Conservation (phyloP, 2,113 vertebrate genomes). For the Thryonomys swinderianus region DNA sequence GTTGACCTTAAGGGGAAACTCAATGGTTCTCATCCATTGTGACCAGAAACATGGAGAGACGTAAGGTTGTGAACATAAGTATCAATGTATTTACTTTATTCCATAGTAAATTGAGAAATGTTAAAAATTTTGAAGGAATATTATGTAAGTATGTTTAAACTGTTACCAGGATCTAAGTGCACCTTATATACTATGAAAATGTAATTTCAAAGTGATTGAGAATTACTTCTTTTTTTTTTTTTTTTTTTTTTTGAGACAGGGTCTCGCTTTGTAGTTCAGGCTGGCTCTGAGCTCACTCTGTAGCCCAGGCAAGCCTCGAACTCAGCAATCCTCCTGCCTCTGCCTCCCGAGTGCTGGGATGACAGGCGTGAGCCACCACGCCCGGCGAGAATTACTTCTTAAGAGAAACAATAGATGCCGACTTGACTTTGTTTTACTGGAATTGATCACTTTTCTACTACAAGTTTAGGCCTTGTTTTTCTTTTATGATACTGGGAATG, state of each 20-base stretch:
- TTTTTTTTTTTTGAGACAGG: no score
- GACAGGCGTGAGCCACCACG: no score
- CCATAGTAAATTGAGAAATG: background rate
- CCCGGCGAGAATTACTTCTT: conserved; percentile 42
- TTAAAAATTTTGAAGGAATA: conserved; percentile 50
- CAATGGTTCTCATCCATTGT: background rate
- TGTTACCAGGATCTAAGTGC: background rate
- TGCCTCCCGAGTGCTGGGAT: no score
- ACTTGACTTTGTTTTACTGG: background rate
- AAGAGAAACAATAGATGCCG: background rate
- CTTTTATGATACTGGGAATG: background rate
- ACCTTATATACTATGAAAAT: background rate
- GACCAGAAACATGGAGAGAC: background rate
- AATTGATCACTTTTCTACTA: background rate
- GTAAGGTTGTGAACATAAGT: background rate
- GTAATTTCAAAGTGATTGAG: conserved; percentile 31
- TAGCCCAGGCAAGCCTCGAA: no score
- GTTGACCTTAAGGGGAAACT: background rate
- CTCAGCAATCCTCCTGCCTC: no score
- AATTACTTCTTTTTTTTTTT: conserved; percentile 50
- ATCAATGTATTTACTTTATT: background rate
- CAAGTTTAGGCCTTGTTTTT: background rate
- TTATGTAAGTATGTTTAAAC: background rate
- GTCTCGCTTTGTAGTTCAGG: no score
- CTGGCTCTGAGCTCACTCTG: no score